Evolutionary conservation across 1,140 invertebrate genomes (phyloP), one percentile per base, ranked within the genome.

Genomic region (Zaprionus inermis): DNA sequence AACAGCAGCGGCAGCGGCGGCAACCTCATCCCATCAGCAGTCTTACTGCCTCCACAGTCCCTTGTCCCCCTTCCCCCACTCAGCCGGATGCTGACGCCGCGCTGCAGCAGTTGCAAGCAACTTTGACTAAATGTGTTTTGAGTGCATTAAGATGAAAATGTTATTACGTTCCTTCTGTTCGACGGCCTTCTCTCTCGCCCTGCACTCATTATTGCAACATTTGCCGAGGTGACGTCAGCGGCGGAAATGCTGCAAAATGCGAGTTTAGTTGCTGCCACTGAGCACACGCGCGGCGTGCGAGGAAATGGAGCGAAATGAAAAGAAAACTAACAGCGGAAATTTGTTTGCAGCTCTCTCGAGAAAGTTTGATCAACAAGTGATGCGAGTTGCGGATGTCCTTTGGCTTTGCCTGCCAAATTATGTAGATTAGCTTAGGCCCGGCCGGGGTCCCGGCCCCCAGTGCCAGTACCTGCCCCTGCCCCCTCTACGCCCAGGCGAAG

Each of bases 141-240:
- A 83, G 84, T 79, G 84, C 83, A 88, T 88, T 88, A 88, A 74
- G 79, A 88, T 77, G 84, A 88, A 82, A 88, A 80, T 79, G 79
- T 77, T 70, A 83, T 89, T 88, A 78, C 79, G 59, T 49, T 49
- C 63, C 61, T 75, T 76, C 56, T 63, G 51, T 64, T 64, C 49
- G 30, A 38, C 32, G 49, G 16, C 18, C 18, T 9, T 20, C 20
- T 49, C 44, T 18, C 12, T 49, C 44, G 18, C 64, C 41, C 51
- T 55, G 63, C 72, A 65, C 67, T 88, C 83, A 88, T 88, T 88
- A 88, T 83, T 83, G 73, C 69, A 74, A 72, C 84, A 86, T 89
- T 86, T 63, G 72, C 75, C 55, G 56, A 83, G 80, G 79, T 81
- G 79, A 54, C 77, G 52, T 56, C 51, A 41, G 54, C 54, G 52